Base-by-base conservation (phyloP, 92 coral and sea anemone genomes). In the Phenganax subtilis region DNA sequence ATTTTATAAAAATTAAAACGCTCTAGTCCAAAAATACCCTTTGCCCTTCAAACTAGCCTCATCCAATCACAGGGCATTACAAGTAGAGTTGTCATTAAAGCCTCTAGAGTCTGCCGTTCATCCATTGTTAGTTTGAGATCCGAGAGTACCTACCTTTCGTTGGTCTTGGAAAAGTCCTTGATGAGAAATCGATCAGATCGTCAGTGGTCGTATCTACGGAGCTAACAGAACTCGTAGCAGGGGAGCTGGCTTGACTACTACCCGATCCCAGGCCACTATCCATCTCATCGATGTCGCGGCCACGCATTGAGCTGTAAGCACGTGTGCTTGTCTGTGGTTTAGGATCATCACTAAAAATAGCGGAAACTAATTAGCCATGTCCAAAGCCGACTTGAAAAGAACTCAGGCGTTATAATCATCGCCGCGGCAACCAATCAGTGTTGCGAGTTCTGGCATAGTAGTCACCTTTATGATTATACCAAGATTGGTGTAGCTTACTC, bases 161-260 rank as follows among this genome's bases (percentile, higher is more conserved):
- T 0, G 62, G 15, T 53, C 83, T 62, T 15, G 83, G 72, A 63
- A 65, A 79, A 51, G 74, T 79, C 55, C 83, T 47, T 10, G 83
- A 57, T 76, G 88, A 78, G 66, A 90, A 91, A 51, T 84, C 90
- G 17, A 91, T 87, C n/a, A 94, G 86, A 78, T 94, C 97, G 16
- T 94, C 98, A 20, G 89, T 90, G 83, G 86, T 92, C 9, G 98
- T 94, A 60, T 94, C 98, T 10, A 90, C 90, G 12, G 97, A 94
- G 72, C 98, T 94, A 54, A 94, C 98, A 0, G 98, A 94, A n/a
- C 96, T 93, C 10, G 97, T 89, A 59, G 98, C 98, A 6, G 93
- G 89, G 28, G 93, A 87, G 54, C 91, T 90, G 16, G 91, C 87
- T 12, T 79, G 83, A 54, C 83, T 79, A 47, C 83, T 54, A 10